Evolutionary conservation across 2,113 vertebrate genomes (phyloP), one percentile per base, ranked within the genome.

Genomic region (Megatriorchis doriae): DNA sequence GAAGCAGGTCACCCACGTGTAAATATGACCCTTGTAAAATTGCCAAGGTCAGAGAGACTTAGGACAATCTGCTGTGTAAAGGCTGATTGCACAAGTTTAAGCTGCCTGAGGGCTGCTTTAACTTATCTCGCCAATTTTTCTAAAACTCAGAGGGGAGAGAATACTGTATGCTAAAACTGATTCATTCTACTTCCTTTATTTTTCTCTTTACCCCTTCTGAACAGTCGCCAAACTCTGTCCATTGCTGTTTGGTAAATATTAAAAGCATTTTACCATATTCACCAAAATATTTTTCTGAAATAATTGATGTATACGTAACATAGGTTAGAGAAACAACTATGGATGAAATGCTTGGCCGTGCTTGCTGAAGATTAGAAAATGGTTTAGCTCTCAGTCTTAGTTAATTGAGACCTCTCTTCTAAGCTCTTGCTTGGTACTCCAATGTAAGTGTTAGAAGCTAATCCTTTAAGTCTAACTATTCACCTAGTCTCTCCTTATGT

Each of bases 401-500:
- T 94, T 92, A 84, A 84, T 48, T 90, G 65, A 85, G 78, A 90
- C 26, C 48, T 91, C 61, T 75, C 31, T 82, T 91, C 62, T 81
- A 86, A 89, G 77, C 36, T 91, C 50, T 72, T 67, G 21, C 34
- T 86, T 84, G 27, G 34, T 83, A 78, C 67, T 86, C 42, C 80
- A 67, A 22, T 59, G 34, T 58, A 71, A 88, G 55, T 93, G 68
- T 91, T 87, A 95, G 43, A 91, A 96, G 47, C 87, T 91, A 96
- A 95, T 87, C 83, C 70, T 91, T 88, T 94, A 95, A 94, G 55
- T 86, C n/a, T 71, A 59, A 71, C 75, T 88, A 25, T 93, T 87
- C 78, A 86, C 81, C 84, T 92, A 73, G 48, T 70, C 48, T 87
- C 42, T 91, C 32, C 55, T 91, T 81, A 81, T 50, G 73, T 72